Conservation (phyloP, 53 echinoderm and acorn worm genomes). For the Holothuria scabra region DNA sequence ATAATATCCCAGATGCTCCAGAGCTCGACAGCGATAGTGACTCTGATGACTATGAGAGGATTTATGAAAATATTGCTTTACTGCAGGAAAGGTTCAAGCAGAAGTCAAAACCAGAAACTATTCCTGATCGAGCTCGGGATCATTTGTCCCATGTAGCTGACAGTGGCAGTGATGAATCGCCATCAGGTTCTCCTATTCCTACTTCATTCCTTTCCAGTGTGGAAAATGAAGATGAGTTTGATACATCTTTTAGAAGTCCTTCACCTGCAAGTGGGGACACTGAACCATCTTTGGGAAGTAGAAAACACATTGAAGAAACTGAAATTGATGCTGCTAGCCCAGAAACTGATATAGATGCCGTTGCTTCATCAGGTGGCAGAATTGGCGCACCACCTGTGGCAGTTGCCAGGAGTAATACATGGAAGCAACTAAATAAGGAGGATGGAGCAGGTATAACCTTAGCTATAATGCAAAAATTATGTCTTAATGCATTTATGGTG, state of each 20-base stretch:
- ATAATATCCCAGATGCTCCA: slow-evolving; percentile 19
- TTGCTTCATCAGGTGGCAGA: not conserved
- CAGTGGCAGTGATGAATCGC: slow-evolving; percentile 7
- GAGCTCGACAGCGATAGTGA: not conserved
- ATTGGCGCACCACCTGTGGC: not conserved
- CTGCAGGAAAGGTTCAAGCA: slow-evolving; percentile 51
- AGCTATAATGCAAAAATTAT: too few species aligned
- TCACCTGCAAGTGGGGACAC: not conserved
- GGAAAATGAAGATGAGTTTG: slow-evolving; percentile 34
- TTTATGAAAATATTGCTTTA: slow-evolving; percentile 75
- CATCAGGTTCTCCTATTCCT: slow-evolving; percentile 30
- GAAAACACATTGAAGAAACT: slow-evolving; percentile 3
- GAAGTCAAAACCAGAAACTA: slow-evolving; percentile 32
- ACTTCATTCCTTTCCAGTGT: not conserved
- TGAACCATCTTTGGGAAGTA: not conserved
- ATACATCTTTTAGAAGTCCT: slow-evolving; percentile 22
- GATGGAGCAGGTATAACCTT: too few species aligned
- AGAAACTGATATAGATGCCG: not conserved
- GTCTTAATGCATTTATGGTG: too few species aligned
- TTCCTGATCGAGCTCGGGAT: slow-evolving; percentile 37
- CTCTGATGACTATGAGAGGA: slow-evolving; percentile 71
- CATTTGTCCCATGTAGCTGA: slow-evolving; percentile 17
- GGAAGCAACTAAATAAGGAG: not conserved
- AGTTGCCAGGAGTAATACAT: not conserved
- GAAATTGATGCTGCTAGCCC: slow-evolving; percentile 1